Evolutionary conservation across 2,797 vertebrate species (phyloP), one percentile per base, ranked within the genome.

Genomic region (Momotus momota): DNA sequence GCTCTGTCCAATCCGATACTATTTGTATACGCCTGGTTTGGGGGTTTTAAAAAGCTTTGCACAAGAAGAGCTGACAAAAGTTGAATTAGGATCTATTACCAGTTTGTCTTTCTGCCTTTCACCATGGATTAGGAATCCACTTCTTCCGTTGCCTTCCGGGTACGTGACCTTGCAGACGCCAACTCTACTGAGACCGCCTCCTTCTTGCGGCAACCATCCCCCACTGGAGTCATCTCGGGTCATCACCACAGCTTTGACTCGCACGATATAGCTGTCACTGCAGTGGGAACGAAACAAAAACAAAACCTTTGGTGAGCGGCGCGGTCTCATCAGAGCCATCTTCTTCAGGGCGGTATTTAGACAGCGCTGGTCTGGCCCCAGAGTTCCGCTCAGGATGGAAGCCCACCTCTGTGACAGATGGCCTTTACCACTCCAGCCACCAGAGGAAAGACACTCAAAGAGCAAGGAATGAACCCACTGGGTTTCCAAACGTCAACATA

Each of bases 161-260:
- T 98, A 98, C 78, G 98, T 98, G 97, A 99, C 98, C 97, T 99
- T 99, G 98, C 99, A 99, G 96, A 99, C 99, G 29, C 99, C 99
- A 35, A 99, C 99, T 95, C 99, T 98, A 98, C 98, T 99, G 97
- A 99, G 99, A 92, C 99, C 99, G 10, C 99, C 99, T 86, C 99
- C 99, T 94, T 99, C 99, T 98, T 99, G 99, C 33, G 99, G 99
- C 98, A 99, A 97, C 99, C 99, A 99, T 97, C 99, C 99, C 65
- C 99, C 99, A 91, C 99, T 99, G 85, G 99, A 99, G 99, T 99
- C 99, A 98, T 99, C 99, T 98, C 99, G 99, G 97, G 99, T 99
- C 99, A 99, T 99, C 98, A 99, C 99, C 99, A 99, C 99, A 91
- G 99, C 99, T 99, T 99, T 99, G 98, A 99, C 99, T 98, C 99